Base-by-base conservation (phyloP, 2,797 vertebrate genomes). In the Helostoma temminkii region DNA sequence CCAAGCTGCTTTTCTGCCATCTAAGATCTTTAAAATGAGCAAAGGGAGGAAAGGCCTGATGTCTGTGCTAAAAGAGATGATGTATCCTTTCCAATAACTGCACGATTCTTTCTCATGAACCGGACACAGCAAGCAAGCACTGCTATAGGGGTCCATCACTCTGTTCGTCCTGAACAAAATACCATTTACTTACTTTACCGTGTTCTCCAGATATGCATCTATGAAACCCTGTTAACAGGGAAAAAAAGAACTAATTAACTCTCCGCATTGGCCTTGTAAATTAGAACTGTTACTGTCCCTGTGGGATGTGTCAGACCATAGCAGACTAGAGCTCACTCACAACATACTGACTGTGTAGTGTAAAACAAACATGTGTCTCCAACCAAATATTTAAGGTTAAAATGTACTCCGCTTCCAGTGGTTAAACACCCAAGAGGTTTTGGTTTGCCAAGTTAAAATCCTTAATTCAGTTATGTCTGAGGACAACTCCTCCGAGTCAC, bases 51-150 rank as follows among this genome's bases (percentile, higher is more conserved):
- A 19, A 70, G 22, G 48, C 1, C 7, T 32, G 30, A 25, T 32
- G 49, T 61, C 47, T 48, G 24, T 18, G 30, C 25, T 60, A 11
- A 56, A 62, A 32, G 25, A 69, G 37, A 53, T 25, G 6, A 56
- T 22, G 8, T 4, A 41, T 12, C 16, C n/a, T 24, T 36, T 18
- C 43, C 42, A 39, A 5, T 9, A 16, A 53, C 12, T 66, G 58
- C 30, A 55, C 52, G 36, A 63, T n/a, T 64, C 56, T 66, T 4
- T 57, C 18, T 57, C 8, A 46, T 16, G 1, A 50, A 59, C 41
- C 9, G 19, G 42, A 59, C 32, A n/a, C n/a, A n/a, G n/a, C n/a
- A 81, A 70, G 58, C 28, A 53, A 34, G 18, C 19, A 45, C 24
- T 18, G 5, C 14, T 2, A 19, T 3, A 21, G 11, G 11, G 19